Evolutionary conservation across 2,113 vertebrate genomes (phyloP), one percentile per base, ranked within the genome.

Genomic region (Heterotilapia buettikoferi): DNA sequence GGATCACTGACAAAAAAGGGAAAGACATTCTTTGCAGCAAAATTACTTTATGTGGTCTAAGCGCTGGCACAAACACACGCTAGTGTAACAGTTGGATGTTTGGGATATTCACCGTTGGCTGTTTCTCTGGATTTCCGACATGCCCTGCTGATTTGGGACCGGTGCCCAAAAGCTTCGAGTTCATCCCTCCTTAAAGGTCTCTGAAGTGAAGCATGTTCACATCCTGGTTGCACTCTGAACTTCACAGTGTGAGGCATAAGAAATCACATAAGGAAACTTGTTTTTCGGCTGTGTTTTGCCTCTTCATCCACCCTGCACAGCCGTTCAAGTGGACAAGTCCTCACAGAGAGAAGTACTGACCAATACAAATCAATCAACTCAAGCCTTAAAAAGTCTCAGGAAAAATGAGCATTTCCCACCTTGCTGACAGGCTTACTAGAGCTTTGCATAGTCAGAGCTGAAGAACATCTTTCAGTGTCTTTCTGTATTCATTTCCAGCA

Each of bases 301-400:
- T 76, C 88, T 82, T 79, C 38, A 63, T 83, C 83, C 63, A 85
- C 38, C 16, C 45, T 31, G 57, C 84, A 8, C 33, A 54, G 80
- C 9, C 68, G 3, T 50, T 87, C 82, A 87, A 71, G 83, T 63
- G 3, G 52, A 88, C 38, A 90, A 80, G 83, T 21, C 43, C 80
- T 84, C 82, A 54, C 82, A 52, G 57, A 59, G 73, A 36, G 54
- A 88, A 81, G 50, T n/a, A 80, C 86, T 87, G 79, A 89, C 84
- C 90, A 80, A 88, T 84, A 88, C 86, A 80, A 90, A 90, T 87
- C 81, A 86, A 91, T 90, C 57, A 86, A 59, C 47, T 71, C 56
- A 8, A 86, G 82, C 86, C 73, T 68, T 73, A 90, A 84, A 47
- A 47, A 52, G 53, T 85, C 86, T 68, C 40, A 31, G 52, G 52